phyloP scores from a whole-genome alignment of 2,113 vertebrate species.

The Otocyon megalotis region DNA sequence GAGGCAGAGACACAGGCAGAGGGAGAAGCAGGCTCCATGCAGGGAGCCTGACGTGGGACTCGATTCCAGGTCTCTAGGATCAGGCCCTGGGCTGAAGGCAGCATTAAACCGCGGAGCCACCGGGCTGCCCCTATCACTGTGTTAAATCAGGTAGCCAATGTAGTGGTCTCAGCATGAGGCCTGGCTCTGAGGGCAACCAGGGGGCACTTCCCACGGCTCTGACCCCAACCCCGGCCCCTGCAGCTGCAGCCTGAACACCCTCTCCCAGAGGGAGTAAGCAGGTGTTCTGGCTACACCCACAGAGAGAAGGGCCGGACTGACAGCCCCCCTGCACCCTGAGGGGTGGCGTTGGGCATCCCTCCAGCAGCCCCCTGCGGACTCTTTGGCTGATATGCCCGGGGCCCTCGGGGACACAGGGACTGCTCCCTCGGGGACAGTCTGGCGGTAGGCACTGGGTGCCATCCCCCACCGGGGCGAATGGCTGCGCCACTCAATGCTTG shows the following conservation, averaged over 20 bases:
- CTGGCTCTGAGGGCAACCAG: fast-evolving
- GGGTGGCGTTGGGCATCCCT: fast-evolving
- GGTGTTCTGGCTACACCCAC: fast-evolving
- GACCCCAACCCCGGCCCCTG: too few species aligned
- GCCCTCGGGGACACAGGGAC: fast-evolving
- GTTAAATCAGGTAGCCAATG: fast-evolving
- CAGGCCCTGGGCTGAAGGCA: too few species aligned
- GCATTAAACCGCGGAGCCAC: too few species aligned
- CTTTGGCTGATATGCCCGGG: fast-evolving
- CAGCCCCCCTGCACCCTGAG: fast-evolving
- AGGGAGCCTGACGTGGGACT: too few species aligned
- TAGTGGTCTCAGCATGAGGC: fast-evolving
- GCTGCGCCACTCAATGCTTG: not conserved
- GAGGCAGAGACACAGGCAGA: too few species aligned
- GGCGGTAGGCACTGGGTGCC: not conserved
- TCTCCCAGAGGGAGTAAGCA: fast-evolving
- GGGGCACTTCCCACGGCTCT: not conserved
- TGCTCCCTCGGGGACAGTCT: not conserved
- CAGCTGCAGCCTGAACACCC: fast-evolving
- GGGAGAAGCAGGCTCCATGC: too few species aligned
- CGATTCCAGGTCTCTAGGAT: too few species aligned
- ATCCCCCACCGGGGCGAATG: fast-evolving
- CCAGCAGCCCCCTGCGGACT: fast-evolving
- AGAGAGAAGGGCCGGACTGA: not conserved
- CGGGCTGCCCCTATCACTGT: fast-evolving